phyloP scores from a whole-genome alignment of 2,888 invertebrate species.

The Macrostomum cliftonense region DNA sequence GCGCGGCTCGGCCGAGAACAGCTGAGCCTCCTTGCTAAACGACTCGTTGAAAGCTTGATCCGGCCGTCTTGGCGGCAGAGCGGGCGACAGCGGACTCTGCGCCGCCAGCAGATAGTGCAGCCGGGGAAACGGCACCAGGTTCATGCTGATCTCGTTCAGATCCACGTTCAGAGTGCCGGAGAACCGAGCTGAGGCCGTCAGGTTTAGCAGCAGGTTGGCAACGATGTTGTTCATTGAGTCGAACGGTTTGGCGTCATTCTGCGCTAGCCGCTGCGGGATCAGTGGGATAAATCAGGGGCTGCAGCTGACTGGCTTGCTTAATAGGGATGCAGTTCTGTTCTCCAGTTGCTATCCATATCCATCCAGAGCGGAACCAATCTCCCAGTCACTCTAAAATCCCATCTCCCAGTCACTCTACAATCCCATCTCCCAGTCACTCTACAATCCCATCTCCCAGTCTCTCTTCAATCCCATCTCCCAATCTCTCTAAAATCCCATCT shows the following conservation, averaged over 20 bases:
- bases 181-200: constrained; percentile 39
- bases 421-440: too few relatives aligned
- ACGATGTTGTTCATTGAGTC: constrained; percentile 40
- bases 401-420: too few relatives aligned
- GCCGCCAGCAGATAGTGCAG: constrained; percentile 38
- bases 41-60: constrained; percentile 39
- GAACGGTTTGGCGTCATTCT: constrained; percentile 22
- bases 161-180: constrained; percentile 39
- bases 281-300: too few relatives aligned
- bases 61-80: constrained; percentile 16
- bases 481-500: too few relatives aligned
- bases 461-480: too few relatives aligned
- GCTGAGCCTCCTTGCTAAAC: constrained; percentile 33
- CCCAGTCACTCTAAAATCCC: too few relatives aligned
- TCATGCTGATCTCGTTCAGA: constrained; percentile 39
- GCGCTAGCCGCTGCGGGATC: too few relatives aligned
- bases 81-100: constrained; percentile 31
- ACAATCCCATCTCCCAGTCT: too few relatives aligned
- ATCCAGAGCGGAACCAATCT: too few relatives aligned
- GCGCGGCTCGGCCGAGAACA: constrained; percentile 32
- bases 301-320: constrained; percentile 3
- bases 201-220: constrained; percentile 36
- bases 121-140: constrained; percentile 38
- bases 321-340: too few relatives aligned
- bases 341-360: too few relatives aligned